Percentiles rank a stretch among this genome's conserved stretches.
These are phyloP conservation scores for Drosophila sproati DNA, from an alignment of 1,140 invertebrate species.

Conservation along the genomic window DNA sequence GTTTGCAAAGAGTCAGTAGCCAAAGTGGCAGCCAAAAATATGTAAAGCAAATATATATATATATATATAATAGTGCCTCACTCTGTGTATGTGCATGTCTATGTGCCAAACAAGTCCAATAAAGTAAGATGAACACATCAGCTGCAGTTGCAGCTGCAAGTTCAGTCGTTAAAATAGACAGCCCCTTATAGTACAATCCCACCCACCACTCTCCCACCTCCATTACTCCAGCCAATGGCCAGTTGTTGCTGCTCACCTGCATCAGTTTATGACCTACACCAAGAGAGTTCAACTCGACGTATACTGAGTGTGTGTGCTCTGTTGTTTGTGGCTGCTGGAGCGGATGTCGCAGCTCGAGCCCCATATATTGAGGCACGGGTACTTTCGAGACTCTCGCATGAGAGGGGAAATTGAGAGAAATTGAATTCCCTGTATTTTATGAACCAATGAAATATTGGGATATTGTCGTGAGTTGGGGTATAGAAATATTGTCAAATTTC, in stretches of 20 bases:
- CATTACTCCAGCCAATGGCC: too few relatives aligned
- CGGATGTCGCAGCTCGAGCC: slow-evolving; percentile 21
- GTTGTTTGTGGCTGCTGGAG: slow-evolving; percentile 31
- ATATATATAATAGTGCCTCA: slow-evolving; percentile 9
- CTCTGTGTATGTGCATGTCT: slow-evolving; percentile 15
- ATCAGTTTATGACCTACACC: slow-evolving; percentile 78
- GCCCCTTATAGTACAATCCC: slow-evolving; percentile 28
- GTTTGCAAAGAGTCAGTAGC: slow-evolving; percentile 23
- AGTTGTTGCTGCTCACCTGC: slow-evolving; percentile 52
- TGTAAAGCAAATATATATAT: slow-evolving; percentile 68
- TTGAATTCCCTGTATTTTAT: neutral
- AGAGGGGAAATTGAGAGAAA: slow-evolving; percentile 20
- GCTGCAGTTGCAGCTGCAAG: slow-evolving; percentile 68
- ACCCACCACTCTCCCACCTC: neutral
- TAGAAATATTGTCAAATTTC: neutral
- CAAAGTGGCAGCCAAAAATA: slow-evolving; percentile 61
- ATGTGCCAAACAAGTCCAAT: slow-evolving; percentile 31
- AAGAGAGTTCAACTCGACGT: slow-evolving; percentile 64
- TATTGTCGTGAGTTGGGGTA: neutral
- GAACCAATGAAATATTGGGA: neutral
- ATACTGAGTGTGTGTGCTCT: neutral
- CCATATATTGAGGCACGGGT: neutral
- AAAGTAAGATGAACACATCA: slow-evolving; percentile 65
- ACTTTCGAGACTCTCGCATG: neutral
- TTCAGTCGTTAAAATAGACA: slow-evolving; percentile 66